Base-by-base conservation (phyloP, 2,113 vertebrate genomes). In the Formicarius rufipectus region DNA sequence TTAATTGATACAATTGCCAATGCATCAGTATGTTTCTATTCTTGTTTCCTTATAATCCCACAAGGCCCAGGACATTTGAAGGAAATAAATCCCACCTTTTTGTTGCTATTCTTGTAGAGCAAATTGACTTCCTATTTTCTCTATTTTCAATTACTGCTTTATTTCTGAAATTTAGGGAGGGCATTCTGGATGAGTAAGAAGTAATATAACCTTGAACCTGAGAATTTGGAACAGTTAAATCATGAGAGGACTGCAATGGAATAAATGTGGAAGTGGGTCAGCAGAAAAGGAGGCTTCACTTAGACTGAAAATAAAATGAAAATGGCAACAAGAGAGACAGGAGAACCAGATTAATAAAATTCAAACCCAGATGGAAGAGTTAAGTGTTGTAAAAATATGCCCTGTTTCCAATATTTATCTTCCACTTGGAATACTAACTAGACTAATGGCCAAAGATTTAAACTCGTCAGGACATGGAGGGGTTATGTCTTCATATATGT, bases 41-140 rank as follows among this genome's bases (percentile, higher is more conserved):
- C 27, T 82, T 71, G 3, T n/a, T 74, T 84, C 10, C 33, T 67
- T 53, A 52, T 4, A 58, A 10, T 49, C 23, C 84, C 33, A 63
- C 4, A 58, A 55, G 16, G 5, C 5, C 30, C 62, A 30, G 10
- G 16, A 56, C 2, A 69, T 87, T 73, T 77, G 50, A 73, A 59
- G 19, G 30, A 84, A 84, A 60, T 12, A 66, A 64, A 47, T 0
- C 50, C 77, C 33, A 69, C 21, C 9, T 77, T 76, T 87, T 58
- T 8, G 9, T 73, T 76, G 4, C 4, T 73, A 37, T 53, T 72
- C 30, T 60, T 0, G 0, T 42, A 39, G 27, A 69, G 12, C 2
- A 60, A 49, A 27, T 14, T 72, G 14, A 47, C 8, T 56, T 74
- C 1, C 3, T 50, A 8, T 60, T 56, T 77, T 50, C 23, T 69